These are phyloP conservation scores for Chrysodeixis includens DNA, from an alignment of 2,888 invertebrate species.

Conservation along the genomic window DNA sequence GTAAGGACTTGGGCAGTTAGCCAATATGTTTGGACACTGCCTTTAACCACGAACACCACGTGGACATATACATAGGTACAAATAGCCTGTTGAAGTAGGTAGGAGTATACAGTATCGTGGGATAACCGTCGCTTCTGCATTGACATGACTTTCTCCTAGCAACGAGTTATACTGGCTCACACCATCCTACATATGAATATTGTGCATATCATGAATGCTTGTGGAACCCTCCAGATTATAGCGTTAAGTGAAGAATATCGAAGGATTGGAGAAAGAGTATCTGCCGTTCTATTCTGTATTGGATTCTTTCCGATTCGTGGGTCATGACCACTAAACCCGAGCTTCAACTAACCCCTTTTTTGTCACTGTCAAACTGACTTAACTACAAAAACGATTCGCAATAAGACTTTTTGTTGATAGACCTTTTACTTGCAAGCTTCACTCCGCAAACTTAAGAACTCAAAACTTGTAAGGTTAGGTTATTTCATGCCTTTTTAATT, in stretches of 20 bases:
- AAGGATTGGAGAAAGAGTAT: background rate
- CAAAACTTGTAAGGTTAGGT: no score
- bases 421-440: background rate
- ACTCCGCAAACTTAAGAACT: background rate
- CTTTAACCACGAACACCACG: conserved; percentile 20
- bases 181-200: conserved; percentile 27
- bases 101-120: conserved; percentile 34
- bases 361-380: background rate
- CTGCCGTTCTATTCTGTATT: background rate
- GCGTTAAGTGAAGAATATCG: background rate
- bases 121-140: conserved; percentile 45
- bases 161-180: conserved; percentile 46
- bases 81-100: conserved; percentile 13
- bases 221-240: background rate
- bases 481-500: no score
- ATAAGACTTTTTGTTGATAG: background rate
- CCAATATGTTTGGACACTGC: conserved; percentile 39
- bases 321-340: background rate
- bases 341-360: background rate
- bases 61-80: conserved; percentile 13
- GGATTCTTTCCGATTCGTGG: no score
- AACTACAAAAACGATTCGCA: background rate
- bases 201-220: background rate
- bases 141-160: conserved; percentile 54
- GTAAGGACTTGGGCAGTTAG: conserved; percentile 30